These are phyloP conservation scores for Parapsyche elsis DNA, from an alignment of 1,140 invertebrate species.

Conservation along the genomic window DNA sequence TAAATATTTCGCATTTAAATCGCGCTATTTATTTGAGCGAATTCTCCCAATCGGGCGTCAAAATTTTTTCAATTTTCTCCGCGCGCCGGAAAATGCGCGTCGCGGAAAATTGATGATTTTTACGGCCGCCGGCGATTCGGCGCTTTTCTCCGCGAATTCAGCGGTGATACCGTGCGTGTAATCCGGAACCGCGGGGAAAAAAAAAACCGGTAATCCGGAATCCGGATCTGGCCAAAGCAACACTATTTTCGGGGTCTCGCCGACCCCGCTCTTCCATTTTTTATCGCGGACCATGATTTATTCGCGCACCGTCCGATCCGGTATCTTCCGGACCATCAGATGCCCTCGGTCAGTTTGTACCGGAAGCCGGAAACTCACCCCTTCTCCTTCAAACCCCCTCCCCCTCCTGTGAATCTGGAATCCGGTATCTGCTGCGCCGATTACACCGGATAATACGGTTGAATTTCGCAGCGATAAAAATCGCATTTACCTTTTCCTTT, in stretches of 20 bases:
- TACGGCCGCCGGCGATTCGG: not conserved
- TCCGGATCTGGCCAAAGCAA: not conserved
- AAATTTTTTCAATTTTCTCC: not conserved
- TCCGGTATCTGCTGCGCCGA: too few relatives aligned
- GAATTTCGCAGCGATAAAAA: too few relatives aligned
- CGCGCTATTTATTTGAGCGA: not conserved
- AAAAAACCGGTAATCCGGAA: not conserved
- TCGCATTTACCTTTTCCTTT: not conserved
- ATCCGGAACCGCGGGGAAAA: not conserved
- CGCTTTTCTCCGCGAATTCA: not conserved
- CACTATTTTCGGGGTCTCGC: not conserved
- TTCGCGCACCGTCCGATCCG: not conserved
- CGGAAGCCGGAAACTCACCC: not conserved
- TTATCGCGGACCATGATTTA: slow-evolving; percentile 7
- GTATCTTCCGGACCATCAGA: slow-evolving; percentile 7
- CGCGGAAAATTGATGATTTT: slow-evolving; percentile 14
- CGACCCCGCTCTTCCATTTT: not conserved
- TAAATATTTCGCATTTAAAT: not conserved
- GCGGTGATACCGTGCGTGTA: not conserved
- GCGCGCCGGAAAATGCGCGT: not conserved
- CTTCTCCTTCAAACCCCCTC: too few relatives aligned
- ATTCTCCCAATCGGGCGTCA: not conserved
- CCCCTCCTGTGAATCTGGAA: too few relatives aligned
- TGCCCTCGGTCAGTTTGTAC: not conserved
- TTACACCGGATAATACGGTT: too few relatives aligned